Conservation (phyloP, 2,888 invertebrate species). For the Ctenicera cuprea region DNA sequence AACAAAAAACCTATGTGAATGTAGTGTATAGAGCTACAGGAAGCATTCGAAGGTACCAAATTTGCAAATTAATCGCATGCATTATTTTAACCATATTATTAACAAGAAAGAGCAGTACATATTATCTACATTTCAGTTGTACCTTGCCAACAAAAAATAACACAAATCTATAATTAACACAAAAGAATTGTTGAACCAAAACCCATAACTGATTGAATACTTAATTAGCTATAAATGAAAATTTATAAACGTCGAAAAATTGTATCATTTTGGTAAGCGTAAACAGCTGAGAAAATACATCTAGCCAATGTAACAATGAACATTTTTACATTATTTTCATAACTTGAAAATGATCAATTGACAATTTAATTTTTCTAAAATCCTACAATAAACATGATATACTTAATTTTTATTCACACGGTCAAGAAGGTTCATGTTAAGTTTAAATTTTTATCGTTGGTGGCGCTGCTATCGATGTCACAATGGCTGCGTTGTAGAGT, state of each 20-base stretch:
- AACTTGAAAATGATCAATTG: slow-evolving; percentile 38
- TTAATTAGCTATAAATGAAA: slow-evolving; percentile 30
- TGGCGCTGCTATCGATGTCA: too few species aligned
- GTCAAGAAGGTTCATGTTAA: not conserved
- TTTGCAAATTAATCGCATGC: too few species aligned
- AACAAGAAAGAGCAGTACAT: slow-evolving; percentile 14
- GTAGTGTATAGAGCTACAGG: slow-evolving; percentile 46
- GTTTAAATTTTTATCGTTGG: too few species aligned
- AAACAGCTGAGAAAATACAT: slow-evolving; percentile 18
- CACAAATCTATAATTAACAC: too few species aligned
- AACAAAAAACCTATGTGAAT: slow-evolving; percentile 33
- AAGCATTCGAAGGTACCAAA: slow-evolving; percentile 38
- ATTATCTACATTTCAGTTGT: not conserved
- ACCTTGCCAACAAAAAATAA: too few species aligned
- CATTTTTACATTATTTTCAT: slow-evolving; percentile 16
- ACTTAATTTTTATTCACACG: slow-evolving; percentile 19
- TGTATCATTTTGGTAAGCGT: too few species aligned
- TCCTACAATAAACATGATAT: slow-evolving; percentile 29
- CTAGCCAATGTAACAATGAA: slow-evolving; percentile 29
- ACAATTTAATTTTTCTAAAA: slow-evolving; percentile 40
- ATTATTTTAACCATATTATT: not conserved
- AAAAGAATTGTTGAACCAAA: too few species aligned
- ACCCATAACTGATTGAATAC: not conserved
- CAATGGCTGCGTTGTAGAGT: too few species aligned
- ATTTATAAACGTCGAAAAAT: slow-evolving; percentile 32